Base-by-base conservation (phyloP, 2,113 vertebrate species). In the Alaudala cheleensis region DNA sequence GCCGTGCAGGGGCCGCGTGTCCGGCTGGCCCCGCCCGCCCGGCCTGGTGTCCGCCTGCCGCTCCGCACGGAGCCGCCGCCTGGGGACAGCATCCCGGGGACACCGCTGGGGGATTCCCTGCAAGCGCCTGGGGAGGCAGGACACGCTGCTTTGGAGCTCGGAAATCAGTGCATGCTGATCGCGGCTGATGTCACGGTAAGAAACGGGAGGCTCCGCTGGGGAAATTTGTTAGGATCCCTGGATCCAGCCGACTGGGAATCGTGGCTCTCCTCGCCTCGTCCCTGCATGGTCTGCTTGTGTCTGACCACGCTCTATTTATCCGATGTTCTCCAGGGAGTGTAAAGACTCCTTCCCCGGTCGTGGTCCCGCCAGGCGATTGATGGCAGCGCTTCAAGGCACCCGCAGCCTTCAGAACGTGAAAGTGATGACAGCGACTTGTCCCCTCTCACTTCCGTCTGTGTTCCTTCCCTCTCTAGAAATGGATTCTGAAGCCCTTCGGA, bases 401-500 rank as follows among this genome's bases (percentile, higher is more conserved):
- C 28, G 1, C 12, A 14, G 37, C 20, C 40, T 61, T 21, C 33
- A 6, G 13, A n/a, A 12, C 7, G 8, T 11, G 47, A 12, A 23
- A 14, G 7, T 3, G 6, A 7, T 37, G 3, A 0, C 21, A 6
- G 11, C 4, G 14, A 4, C 5, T 49, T 2, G 18, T 14, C 6
- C 42, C 25, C n/a, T n/a, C 23, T 72, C 47, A 1, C 34, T 34
- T 15, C 34, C 8, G 0, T 6, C 28, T 33, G 11, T 5, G n/a
- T 14, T 25, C 1, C 65, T 72, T 39, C 47, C 56, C 31, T 50
- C 80, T 71, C 44, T 29, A 97, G 97, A 18, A 44, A 98, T 98
- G 98, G 97, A 98, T 88, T 94, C 97, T 40, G 95, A 98, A 67
- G 97, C 97, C 19, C 87, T 99, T 12, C 80, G 57, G 33, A 97